Evolutionary conservation across 2,113 vertebrate genomes (phyloP), one percentile per base, ranked within the genome.

Genomic region (Pelmatolapia mariae): DNA sequence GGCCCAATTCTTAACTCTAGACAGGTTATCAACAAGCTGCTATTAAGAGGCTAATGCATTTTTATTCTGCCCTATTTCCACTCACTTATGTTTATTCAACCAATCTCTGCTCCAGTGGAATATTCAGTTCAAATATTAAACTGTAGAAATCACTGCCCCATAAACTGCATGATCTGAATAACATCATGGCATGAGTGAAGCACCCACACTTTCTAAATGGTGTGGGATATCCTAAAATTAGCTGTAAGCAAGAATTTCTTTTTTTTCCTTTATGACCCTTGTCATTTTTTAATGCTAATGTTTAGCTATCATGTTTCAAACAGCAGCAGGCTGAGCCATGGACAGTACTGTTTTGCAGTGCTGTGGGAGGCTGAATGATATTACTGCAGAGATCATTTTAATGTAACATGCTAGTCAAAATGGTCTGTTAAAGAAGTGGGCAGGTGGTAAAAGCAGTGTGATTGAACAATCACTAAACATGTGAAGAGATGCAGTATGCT

Each of bases 371-470:
- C 24, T 47, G 71, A 52, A 19, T 81, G 79, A 87, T 82, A 56
- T 84, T 43, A 45, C 80, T 52, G 81, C 31, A 83, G 22, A 86
- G 80, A 56, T 83, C 10, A 29, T 93, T 85, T 84, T 83, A n/a
- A 78, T 52, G 18, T 78, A 78, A 78, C 73, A 33, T 8, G 3
- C 10, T 84, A 76, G 15, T 26, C 81, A 36, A 19, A 22, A 7
- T 19, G 68, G 22, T 84, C 31, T 86, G 89, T 86, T 68, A 13
- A 80, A 90, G 45, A 52, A 90, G 90, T 89, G 87, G 91, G 93
- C 89, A 89, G 90, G 80, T 86, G 90, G 89, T 82, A 15, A 54
- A 80, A 86, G 80, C 84, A 33, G 85, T 82, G 90, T 36, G 86
- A 87, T 12, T 85, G 82, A 87, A 89, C 86, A 83, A 81, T 81